Conservation (phyloP, 2,797 vertebrate genomes). For the Sternarchorhynchus goeldii region DNA sequence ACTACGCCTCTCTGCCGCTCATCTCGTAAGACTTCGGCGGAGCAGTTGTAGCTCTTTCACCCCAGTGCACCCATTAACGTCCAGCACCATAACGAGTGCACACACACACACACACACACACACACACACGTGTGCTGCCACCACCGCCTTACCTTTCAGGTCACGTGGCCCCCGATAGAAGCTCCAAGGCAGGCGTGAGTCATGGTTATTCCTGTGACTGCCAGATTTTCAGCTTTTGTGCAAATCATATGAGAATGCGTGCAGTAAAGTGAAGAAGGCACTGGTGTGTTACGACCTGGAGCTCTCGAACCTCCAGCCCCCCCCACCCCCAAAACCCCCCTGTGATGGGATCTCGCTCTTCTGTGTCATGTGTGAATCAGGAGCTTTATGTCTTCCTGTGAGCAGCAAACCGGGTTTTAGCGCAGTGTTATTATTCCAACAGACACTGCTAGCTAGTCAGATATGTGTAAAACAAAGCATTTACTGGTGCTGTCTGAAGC, state of each 20-base stretch:
- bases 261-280: conserved; percentile 23
- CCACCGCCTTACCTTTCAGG: neutral
- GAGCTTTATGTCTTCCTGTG: conserved; percentile 22
- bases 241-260: conserved; percentile 8
- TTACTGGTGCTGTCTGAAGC: too few relatives aligned
- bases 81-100: neutral
- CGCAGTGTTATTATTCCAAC: neutral
- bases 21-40: neutral
- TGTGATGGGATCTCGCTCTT: neutral
- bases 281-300: conserved; percentile 34
- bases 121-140: too few relatives aligned
- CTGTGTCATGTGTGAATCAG: neutral
- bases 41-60: conserved; percentile 2
- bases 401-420: neutral
- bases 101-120: too few relatives aligned
- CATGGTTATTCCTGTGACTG: neutral
- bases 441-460: neutral
- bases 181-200: neutral
- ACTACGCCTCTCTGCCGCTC: too few relatives aligned
- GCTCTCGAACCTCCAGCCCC: conserved; percentile 21
- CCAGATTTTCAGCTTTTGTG: conserved; percentile 1
- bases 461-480: neutral
- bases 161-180: neutral
- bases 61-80: neutral
- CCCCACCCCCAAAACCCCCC: conserved; percentile 24